Evolutionary conservation across 1,140 invertebrate genomes (phyloP).

Genomic region (Heliconius congener): DNA sequence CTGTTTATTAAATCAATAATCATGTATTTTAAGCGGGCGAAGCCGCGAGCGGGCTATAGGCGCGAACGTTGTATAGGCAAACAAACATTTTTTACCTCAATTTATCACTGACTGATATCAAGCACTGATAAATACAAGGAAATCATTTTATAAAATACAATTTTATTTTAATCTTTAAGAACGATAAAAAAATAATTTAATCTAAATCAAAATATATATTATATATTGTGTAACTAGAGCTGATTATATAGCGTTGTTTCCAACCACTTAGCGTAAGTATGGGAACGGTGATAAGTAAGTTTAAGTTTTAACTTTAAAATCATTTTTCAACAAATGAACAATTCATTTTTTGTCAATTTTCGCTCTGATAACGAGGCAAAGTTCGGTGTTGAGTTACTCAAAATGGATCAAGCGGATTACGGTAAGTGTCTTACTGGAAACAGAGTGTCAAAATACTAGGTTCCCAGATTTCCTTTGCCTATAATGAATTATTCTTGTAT

Average conservation of each 20-base stretch:
- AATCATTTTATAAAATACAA: constrained; percentile 13
- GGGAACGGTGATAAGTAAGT: background rate
- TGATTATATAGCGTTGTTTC: background rate
- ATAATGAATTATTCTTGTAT: too few relatives aligned
- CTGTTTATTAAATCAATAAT: too few relatives aligned
- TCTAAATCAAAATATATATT: background rate
- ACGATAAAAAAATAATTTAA: background rate
- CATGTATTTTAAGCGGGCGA: too few relatives aligned
- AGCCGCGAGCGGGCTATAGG: background rate
- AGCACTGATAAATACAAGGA: background rate
- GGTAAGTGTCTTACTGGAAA: too few relatives aligned
- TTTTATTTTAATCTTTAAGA: background rate
- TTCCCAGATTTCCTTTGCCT: too few relatives aligned
- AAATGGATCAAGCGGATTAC: too few relatives aligned
- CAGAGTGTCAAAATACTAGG: too few relatives aligned
- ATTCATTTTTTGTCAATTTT: too few relatives aligned
- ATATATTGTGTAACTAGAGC: background rate
- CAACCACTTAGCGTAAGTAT: background rate
- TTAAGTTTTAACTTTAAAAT: background rate
- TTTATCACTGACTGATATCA: background rate
- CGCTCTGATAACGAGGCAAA: background rate
- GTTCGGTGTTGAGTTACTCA: too few relatives aligned
- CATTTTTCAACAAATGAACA: too few relatives aligned
- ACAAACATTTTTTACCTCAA: background rate
- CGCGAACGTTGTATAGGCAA: background rate